A percentile compares a stretch with the other conserved stretches of the same genome.
Evolutionary conservation across 2,888 invertebrate species (phyloP).

Genomic region (Exephanes ischioxanthus): DNA sequence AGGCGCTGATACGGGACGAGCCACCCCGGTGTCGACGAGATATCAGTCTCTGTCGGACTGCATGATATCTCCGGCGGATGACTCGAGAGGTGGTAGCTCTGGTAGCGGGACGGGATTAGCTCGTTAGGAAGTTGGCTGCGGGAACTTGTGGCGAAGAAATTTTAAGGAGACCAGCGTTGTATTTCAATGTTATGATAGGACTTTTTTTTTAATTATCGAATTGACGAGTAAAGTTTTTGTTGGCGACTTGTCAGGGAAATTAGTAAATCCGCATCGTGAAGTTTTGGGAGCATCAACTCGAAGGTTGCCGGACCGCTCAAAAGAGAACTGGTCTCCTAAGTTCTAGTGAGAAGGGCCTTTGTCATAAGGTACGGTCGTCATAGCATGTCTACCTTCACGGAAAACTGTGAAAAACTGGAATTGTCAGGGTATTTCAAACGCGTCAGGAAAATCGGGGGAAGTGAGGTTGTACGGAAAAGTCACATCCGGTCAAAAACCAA

Average conservation of each 20-base stretch:
- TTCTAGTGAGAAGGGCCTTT: too few relatives aligned
- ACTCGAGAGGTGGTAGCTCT: slow-evolving; percentile 17
- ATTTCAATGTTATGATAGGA: not conserved
- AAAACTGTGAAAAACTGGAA: too few relatives aligned
- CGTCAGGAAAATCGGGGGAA: too few relatives aligned
- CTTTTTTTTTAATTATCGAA: not conserved
- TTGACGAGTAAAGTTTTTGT: not conserved
- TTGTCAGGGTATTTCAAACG: too few relatives aligned
- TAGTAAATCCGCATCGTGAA: too few relatives aligned
- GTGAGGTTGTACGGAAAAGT: too few relatives aligned
- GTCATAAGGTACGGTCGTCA: too few relatives aligned
- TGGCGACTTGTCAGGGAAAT: too few relatives aligned
- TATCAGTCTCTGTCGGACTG: slow-evolving; percentile 61
- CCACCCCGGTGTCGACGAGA: slow-evolving; percentile 52
- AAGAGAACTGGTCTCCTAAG: too few relatives aligned
- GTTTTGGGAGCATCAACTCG: too few relatives aligned
- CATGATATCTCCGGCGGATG: slow-evolving; percentile 35
- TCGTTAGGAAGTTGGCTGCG: slow-evolving; percentile 1
- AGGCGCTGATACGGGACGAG: slow-evolving; percentile 41
- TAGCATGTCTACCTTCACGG: too few relatives aligned
- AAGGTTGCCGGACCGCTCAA: too few relatives aligned
- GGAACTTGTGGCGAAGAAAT: not conserved
- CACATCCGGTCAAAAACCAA: not conserved
- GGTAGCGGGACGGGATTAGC: slow-evolving; percentile 16
- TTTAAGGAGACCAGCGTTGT: not conserved